These are phyloP conservation scores for Cheirogaleus major DNA, from an alignment of 2,797 vertebrate genomes.

Conservation along the genomic window DNA sequence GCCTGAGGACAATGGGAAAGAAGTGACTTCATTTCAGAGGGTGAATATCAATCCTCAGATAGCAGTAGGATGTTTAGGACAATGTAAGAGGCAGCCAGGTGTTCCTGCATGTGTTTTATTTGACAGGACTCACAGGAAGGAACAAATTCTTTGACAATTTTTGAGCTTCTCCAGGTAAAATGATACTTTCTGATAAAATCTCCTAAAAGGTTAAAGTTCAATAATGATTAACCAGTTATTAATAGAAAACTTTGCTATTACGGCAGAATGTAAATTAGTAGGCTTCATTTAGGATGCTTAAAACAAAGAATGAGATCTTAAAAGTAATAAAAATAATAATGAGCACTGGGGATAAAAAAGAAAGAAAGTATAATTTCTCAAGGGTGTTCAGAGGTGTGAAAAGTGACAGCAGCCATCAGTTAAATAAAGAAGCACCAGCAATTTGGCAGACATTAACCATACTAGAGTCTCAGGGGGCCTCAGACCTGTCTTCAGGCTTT, in stretches of 20 bases:
- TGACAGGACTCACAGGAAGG: neutral
- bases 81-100: constrained; percentile 22
- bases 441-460: neutral
- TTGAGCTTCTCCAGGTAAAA: neutral
- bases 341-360: neutral
- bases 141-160: neutral
- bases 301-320: neutral
- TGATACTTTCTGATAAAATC: neutral
- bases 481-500: neutral
- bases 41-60: neutral
- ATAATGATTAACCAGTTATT: neutral
- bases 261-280: neutral
- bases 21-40: constrained; percentile 51
- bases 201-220: neutral
- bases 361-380: neutral
- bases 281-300: neutral
- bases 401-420: neutral
- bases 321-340: constrained; percentile 14
- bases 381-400: neutral
- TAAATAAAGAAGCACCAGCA: neutral
- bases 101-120: constrained; percentile 39
- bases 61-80: neutral
- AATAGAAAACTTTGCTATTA: neutral
- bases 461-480: neutral
- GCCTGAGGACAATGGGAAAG: constrained; percentile 19